Percentiles rank a stretch among this genome's conserved stretches.
These are phyloP conservation scores for Mus pahari DNA, from an alignment of 2,113 vertebrate species.

Conservation along the genomic window DNA sequence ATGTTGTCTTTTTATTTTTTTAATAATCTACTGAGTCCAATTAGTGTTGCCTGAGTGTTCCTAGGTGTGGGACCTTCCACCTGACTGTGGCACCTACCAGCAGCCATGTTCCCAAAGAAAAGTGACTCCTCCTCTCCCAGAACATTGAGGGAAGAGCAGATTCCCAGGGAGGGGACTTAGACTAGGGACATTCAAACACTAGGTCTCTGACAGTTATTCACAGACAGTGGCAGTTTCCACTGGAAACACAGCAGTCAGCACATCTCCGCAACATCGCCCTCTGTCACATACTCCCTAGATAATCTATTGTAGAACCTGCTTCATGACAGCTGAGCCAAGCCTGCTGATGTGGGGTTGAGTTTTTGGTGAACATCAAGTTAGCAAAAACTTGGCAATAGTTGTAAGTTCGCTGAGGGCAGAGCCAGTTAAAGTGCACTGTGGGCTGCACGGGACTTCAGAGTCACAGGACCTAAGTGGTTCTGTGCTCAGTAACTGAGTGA, in stretches of 20 bases:
- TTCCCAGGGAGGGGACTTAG: conserved; percentile 37
- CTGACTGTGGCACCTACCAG: too few species aligned
- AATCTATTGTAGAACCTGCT: conserved; percentile 54
- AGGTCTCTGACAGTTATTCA: conserved; percentile 65
- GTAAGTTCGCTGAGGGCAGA: conserved; percentile 36
- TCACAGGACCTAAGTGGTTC: background rate
- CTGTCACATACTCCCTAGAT: conserved; percentile 53
- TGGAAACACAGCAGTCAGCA: conserved; percentile 70
- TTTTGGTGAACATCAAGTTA: conserved; percentile 58
- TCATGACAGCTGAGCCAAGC: conserved; percentile 44
- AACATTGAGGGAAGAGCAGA: background rate
- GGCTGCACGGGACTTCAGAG: background rate
- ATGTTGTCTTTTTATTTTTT: background rate
- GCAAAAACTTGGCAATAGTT: conserved; percentile 53
- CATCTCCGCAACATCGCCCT: conserved; percentile 55
- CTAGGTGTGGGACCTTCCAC: too few species aligned
- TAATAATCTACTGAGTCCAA: background rate
- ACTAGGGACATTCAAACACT: conserved; percentile 30
- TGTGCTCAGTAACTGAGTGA: background rate
- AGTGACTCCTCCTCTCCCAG: background rate
- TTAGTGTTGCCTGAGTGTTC: background rate
- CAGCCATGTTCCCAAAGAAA: background rate
- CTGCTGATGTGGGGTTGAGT: conserved; percentile 49
- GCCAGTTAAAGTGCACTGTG: background rate
- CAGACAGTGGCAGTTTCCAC: conserved; percentile 65